Conservation (phyloP, 2,797 vertebrate genomes). For the Galaxias olidus region DNA sequence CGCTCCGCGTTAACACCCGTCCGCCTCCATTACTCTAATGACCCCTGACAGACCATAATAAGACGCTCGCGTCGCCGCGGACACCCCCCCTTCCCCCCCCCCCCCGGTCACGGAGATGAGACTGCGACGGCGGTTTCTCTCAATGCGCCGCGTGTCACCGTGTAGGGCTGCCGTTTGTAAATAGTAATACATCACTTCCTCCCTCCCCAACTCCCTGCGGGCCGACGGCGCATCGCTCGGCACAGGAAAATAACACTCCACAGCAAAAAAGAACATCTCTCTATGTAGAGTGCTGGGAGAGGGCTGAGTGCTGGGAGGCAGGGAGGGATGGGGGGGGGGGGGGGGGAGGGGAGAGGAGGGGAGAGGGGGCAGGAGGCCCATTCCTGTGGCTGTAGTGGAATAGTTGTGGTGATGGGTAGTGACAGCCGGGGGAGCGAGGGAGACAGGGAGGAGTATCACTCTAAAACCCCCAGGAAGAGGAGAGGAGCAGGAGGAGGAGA, state of each 20-base stretch:
- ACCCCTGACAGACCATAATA: constrained; percentile 69
- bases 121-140: constrained; percentile 36
- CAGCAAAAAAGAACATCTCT: constrained; percentile 34
- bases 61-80: constrained; percentile 54
- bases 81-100: constrained; percentile 29
- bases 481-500: constrained; percentile 45
- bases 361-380: constrained; percentile 51
- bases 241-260: constrained; percentile 11
- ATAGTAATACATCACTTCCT: constrained; percentile 37
- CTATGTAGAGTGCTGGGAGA: constrained; percentile 41
- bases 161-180: constrained; percentile 33
- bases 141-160: constrained; percentile 24
- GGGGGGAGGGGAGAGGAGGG: constrained; percentile 46
- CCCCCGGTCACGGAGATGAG: constrained; percentile 52
- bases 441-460: constrained; percentile 56
- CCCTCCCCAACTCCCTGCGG: constrained; percentile 39
- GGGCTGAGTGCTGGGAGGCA: background rate
- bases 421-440: constrained; percentile 68
- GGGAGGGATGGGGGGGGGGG: constrained; percentile 13
- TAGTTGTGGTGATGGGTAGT: constrained; percentile 67
- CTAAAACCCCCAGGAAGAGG: constrained; percentile 65
- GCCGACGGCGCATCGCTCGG: constrained; percentile 20
- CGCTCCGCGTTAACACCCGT: constrained; percentile 62
- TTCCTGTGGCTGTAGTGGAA: constrained; percentile 62
- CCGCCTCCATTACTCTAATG: constrained; percentile 70